Evolutionary conservation across 2,113 vertebrate genomes (phyloP).

Genomic region (Antennarius striatus): DNA sequence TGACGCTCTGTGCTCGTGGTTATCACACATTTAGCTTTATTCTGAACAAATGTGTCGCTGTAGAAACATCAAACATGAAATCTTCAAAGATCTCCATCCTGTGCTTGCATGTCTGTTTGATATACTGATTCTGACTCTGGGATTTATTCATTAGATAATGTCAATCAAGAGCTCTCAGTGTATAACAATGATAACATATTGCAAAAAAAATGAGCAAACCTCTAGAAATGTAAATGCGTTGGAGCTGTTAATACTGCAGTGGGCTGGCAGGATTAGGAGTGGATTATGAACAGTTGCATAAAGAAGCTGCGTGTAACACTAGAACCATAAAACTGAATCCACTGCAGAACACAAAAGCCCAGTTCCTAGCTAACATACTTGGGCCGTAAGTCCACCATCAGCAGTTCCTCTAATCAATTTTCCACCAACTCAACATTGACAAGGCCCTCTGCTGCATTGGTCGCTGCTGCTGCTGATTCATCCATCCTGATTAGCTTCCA

Average conservation of each 20-base stretch:
- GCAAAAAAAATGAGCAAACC: too few relatives aligned
- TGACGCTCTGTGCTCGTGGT: not conserved
- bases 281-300: conserved; percentile 37
- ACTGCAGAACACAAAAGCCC: conserved; percentile 7
- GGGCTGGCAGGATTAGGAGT: conserved; percentile 36
- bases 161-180: too few relatives aligned
- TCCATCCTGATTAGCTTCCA: conserved; percentile 29
- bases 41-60: not conserved
- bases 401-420: conserved; percentile 12
- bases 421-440: not conserved
- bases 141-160: too few relatives aligned
- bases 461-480: conserved; percentile 12
- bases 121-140: too few relatives aligned
- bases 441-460: not conserved
- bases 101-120: not conserved
- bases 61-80: not conserved
- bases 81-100: not conserved
- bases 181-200: too few relatives aligned
- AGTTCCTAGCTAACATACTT: conserved; percentile 1
- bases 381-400: not conserved
- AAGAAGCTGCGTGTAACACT: conserved; percentile 24
- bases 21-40: not conserved
- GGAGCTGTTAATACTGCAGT: conserved; percentile 14
- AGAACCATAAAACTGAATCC: conserved; percentile 21
- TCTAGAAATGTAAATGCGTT: conserved; percentile 22